A percentile compares a stretch with the other conserved stretches of the same genome.
Conservation (phyloP, 2,797 vertebrate species). For the Calcarius lapponicus region DNA sequence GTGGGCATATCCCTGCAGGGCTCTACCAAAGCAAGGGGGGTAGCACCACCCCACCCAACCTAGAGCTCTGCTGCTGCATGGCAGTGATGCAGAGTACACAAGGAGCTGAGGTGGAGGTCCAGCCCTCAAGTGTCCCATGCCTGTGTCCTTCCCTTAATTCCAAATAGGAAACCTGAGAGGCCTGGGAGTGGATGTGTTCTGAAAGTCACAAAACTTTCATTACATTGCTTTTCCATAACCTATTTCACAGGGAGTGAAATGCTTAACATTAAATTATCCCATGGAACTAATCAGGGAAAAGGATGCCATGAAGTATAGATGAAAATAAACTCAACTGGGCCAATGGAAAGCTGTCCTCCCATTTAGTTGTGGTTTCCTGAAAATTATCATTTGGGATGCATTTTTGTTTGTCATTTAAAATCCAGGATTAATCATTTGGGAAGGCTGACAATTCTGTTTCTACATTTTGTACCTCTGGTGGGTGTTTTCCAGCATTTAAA, state of each 20-base stretch:
- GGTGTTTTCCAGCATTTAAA: background rate
- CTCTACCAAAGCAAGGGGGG: background rate
- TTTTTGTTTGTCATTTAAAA: background rate
- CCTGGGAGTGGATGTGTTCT: background rate
- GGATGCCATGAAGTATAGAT: background rate
- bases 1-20: background rate
- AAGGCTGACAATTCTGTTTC: background rate
- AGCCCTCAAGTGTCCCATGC: accelerated
- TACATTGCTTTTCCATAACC: background rate
- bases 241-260: background rate
- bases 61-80: background rate
- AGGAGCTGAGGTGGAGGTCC: background rate
- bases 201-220: background rate
- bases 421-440: background rate
- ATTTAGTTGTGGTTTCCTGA: background rate
- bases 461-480: background rate
- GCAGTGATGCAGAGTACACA: background rate
- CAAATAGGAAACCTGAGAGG: background rate
- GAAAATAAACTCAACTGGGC: background rate
- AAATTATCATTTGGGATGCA: background rate
- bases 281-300: background rate
- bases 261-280: background rate
- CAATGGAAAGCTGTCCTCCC: background rate
- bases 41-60: background rate
- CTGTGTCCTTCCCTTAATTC: background rate